Evolutionary conservation across 1,140 invertebrate genomes (phyloP).

Genomic region (Megathymus violae): DNA sequence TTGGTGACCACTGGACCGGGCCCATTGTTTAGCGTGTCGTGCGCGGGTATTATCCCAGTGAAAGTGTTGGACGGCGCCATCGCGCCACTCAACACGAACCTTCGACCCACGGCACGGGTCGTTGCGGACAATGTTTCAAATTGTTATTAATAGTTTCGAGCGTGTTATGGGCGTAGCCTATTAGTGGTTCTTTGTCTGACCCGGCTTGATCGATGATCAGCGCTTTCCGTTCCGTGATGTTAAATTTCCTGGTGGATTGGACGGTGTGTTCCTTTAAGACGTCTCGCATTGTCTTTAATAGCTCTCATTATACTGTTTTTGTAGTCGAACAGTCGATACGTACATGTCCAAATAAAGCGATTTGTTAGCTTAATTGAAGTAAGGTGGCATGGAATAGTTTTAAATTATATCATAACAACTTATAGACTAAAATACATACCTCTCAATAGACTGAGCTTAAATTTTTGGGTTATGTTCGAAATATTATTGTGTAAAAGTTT

Average conservation of each 20-base stretch:
- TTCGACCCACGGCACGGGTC: slow-evolving; percentile 33
- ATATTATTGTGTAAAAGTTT: too few species aligned
- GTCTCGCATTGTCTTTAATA: slow-evolving; percentile 22
- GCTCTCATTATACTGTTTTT: slow-evolving; percentile 22
- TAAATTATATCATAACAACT: too few species aligned
- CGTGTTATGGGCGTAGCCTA: slow-evolving; percentile 35
- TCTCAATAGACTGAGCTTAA: too few species aligned
- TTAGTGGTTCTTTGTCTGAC: slow-evolving; percentile 47
- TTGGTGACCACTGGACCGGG: too few species aligned
- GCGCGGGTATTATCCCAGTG: slow-evolving; percentile 28
- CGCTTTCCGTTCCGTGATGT: slow-evolving; percentile 33
- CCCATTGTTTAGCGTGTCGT: slow-evolving; percentile 5
- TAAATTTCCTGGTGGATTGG: slow-evolving; percentile 29
- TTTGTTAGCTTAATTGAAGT: slow-evolving; percentile 6
- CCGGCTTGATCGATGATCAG: slow-evolving; percentile 41
- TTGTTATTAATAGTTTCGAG: slow-evolving; percentile 56
- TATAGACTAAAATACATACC: too few species aligned
- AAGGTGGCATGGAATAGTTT: not conserved
- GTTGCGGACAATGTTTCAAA: slow-evolving; percentile 49
- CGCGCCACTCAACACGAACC: slow-evolving; percentile 25
- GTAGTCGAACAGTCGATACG: slow-evolving; percentile 4
- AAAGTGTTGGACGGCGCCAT: slow-evolving; percentile 45
- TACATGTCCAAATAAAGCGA: slow-evolving; percentile 7
- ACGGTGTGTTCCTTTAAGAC: slow-evolving; percentile 11
- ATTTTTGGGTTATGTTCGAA: too few species aligned